Base-by-base conservation (phyloP, 2,888 invertebrate species). In the Phortica okadai region DNA sequence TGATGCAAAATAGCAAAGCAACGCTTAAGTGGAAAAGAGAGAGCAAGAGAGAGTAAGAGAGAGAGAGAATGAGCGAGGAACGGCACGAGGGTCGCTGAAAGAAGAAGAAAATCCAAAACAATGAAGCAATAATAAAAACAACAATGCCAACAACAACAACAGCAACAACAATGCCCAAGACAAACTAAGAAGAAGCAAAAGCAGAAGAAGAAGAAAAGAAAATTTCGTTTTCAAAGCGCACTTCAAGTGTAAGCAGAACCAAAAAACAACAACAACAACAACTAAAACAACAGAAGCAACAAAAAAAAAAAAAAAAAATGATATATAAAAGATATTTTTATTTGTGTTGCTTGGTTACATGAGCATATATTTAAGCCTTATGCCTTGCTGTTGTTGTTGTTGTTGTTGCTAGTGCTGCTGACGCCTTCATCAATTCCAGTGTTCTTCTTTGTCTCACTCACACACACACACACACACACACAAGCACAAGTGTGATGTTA, bases 121-220 rank as follows among this genome's bases (percentile, higher is more conserved):
- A 56, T 58, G 58, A 73, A 41, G n/a, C 66, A 73, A 73, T 56
- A 56, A 73, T 41, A 58, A 56, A n/a, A 54, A 41, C 72, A 72
- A 56, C 54, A 69, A 59, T 16, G 59, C 59, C 16, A 64, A 64
- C 64, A 25, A 25, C 44, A 66, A 10, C 7, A 41, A 10, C 66
- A 42, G 4, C 41, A 66, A 41, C 50, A 70, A 54, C 50, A 70
- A 45, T 14, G 66, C 44, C 16, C 10, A 16, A 25, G 50, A 50
- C 59, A 69, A 50, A 21, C 21, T 25, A 21, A 21, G 45, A 45
- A 16, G 70, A 16, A 14, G 14, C 1, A 44, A 0, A 33, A 33
- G 33, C 4, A 33, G 33, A 33, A 33, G 33, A 4, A 33, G 33
- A 33, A 33, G 33, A 62, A 62, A 62, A 62, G 62, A 62, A 62